These are phyloP conservation scores for Odocoileus virginianus DNA, from an alignment of 2,113 vertebrate genomes.

Conservation along the genomic window DNA sequence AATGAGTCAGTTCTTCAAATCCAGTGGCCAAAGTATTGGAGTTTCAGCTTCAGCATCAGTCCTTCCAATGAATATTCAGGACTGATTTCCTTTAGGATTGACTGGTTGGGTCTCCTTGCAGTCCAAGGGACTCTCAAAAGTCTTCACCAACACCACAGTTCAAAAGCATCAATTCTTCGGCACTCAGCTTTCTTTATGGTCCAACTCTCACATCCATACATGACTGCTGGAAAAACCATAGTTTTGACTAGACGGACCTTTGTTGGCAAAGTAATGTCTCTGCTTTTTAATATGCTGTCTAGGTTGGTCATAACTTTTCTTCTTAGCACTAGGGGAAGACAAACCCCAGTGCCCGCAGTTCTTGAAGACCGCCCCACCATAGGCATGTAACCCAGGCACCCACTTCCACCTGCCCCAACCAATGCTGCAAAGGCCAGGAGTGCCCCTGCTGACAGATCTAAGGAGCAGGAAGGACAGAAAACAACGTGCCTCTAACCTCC, in stretches of 20 bases:
- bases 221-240: not conserved
- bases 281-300: not conserved
- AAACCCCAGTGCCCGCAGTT: not conserved
- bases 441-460: not conserved
- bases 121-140: not conserved
- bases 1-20: not conserved
- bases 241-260: not conserved
- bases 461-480: not conserved
- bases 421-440: not conserved
- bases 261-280: not conserved
- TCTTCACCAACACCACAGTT: not conserved
- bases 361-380: not conserved
- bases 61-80: not conserved
- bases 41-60: not conserved
- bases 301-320: not conserved
- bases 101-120: not conserved
- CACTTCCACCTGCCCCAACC: not conserved
- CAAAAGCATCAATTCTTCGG: not conserved
- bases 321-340: not conserved
- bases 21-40: not conserved
- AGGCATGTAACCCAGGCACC: not conserved
- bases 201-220: not conserved
- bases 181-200: not conserved
- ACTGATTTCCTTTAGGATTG: not conserved
- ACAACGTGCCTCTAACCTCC: not conserved